Base-by-base conservation (phyloP, 2,113 vertebrate genomes). In the Nycticorax nycticorax region DNA sequence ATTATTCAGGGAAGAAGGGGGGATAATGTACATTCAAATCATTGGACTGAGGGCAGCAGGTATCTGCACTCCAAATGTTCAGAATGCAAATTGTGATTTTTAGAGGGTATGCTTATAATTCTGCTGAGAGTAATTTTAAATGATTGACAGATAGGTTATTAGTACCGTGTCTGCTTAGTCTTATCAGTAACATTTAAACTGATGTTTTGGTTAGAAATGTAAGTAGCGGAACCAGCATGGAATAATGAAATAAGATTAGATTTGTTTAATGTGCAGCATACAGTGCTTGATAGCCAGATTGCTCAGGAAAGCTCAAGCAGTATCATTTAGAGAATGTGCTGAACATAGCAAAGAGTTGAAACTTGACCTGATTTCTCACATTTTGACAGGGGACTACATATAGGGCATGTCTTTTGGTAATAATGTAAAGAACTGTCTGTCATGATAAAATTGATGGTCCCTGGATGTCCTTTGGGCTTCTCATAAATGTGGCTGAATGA, bases 91-190 rank as follows among this genome's bases (percentile, higher is more conserved):
- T 91, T 74, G 89, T 96, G 94, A 76, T 95, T 97, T 95, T 88
- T 86, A 92, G 93, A 97, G 85, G 66, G 37, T 88, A 85, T 76
- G 92, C 95, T 97, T 93, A 52, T 97, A 97, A 97, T 97, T 97
- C 97, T 97, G 82, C 79, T 41, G 95, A 97, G 96, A 96, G 89
- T 96, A 97, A 96, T 98, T 98, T 96, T 96, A 97, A 97, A 92
- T 98, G 98, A 98, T 96, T 98, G 98, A 95, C 94, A 97, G 96
- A 50, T 96, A 94, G 93, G 73, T 96, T 97, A 96, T 97, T 97
- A 98, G 94, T 93, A 91, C 77, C 72, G 4, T 88, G 83, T 92
- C 91, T 96, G 67, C 96, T 96, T 95, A 85, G 73, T 97, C 93
- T 97, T 97, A 95, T 95, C 88, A 92, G 96, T 94, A 93, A 97